These are phyloP conservation scores for Nesospiza acunhae DNA, from an alignment of 2,113 vertebrate species.

Conservation along the genomic window DNA sequence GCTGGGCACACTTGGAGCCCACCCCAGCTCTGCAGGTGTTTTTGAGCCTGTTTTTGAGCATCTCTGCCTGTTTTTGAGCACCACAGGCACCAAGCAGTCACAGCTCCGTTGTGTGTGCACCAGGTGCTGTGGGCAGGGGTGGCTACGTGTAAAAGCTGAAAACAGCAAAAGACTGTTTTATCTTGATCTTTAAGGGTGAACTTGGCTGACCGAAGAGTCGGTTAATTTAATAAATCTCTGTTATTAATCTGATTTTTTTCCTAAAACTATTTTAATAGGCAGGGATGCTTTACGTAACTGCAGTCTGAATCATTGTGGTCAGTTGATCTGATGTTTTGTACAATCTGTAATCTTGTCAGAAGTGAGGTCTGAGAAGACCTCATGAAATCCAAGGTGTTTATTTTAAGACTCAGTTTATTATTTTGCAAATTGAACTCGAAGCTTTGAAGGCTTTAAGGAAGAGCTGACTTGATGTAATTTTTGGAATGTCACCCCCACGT, in stretches of 20 bases:
- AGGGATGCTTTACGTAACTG: constrained; percentile 2
- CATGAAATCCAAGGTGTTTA: background rate
- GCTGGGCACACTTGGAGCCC: rapidly evolving
- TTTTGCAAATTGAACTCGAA: background rate
- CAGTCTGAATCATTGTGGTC: background rate
- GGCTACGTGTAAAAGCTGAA: background rate
- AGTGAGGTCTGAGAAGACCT: background rate
- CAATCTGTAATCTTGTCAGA: background rate
- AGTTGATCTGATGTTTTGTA: background rate
- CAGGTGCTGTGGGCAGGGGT: background rate
- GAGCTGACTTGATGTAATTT: background rate
- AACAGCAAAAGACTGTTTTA: background rate
- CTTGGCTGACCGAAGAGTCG: background rate
- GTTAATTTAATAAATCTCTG: background rate
- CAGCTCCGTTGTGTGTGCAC: background rate
- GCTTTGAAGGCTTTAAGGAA: background rate
- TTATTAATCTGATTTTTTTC: background rate
- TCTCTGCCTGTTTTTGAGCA: background rate
- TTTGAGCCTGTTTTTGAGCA: background rate
- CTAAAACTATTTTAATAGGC: background rate
- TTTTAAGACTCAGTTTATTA: background rate
- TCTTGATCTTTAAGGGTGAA: background rate
- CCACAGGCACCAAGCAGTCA: background rate
- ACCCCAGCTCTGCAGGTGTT: background rate
- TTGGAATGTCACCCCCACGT: background rate